A percentile compares a stretch with the other conserved stretches of the same genome.
These are phyloP conservation scores for Metridium senile DNA, from an alignment of 92 coral and sea anemone species.

Conservation along the genomic window DNA sequence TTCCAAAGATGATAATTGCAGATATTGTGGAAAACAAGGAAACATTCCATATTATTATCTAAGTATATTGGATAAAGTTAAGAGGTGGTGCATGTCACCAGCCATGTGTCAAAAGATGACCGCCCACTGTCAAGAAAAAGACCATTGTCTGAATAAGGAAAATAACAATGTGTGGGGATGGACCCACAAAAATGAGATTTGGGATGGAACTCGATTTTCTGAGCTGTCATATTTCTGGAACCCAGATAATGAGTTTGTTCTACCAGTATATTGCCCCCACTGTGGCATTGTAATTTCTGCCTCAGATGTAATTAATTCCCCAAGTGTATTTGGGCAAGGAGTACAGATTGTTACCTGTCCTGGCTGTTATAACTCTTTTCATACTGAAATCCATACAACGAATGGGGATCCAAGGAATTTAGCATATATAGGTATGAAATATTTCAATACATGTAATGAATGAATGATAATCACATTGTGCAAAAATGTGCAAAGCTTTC, in stretches of 20 bases:
- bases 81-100: slow-evolving; percentile 54
- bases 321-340: slow-evolving; percentile 1
- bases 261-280: slow-evolving; percentile 48
- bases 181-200: slow-evolving; percentile 43
- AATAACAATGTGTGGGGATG: slow-evolving; percentile 52
- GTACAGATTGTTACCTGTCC: background rate
- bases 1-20: too few species aligned
- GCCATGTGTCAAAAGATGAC: slow-evolving; percentile 61
- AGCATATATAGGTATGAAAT: slow-evolving; percentile 1
- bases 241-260: slow-evolving; percentile 52
- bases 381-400: background rate
- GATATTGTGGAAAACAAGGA: slow-evolving; percentile 51
- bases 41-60: slow-evolving; percentile 60
- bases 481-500: too few species aligned
- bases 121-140: slow-evolving; percentile 51
- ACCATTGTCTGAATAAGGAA: slow-evolving; percentile 49
- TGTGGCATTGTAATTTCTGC: background rate
- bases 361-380: background rate
- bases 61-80: slow-evolving; percentile 56
- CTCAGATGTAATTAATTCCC: background rate
- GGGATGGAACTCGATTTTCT: slow-evolving; percentile 65
- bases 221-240: slow-evolving; percentile 63
- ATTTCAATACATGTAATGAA: too few species aligned
- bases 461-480: too few species aligned
- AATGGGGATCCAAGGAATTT: slow-evolving; percentile 30